Percentiles rank a stretch among this genome's conserved stretches.
phyloP scores from a whole-genome alignment of 2,113 vertebrate genomes.

The Pelmatolapia mariae region DNA sequence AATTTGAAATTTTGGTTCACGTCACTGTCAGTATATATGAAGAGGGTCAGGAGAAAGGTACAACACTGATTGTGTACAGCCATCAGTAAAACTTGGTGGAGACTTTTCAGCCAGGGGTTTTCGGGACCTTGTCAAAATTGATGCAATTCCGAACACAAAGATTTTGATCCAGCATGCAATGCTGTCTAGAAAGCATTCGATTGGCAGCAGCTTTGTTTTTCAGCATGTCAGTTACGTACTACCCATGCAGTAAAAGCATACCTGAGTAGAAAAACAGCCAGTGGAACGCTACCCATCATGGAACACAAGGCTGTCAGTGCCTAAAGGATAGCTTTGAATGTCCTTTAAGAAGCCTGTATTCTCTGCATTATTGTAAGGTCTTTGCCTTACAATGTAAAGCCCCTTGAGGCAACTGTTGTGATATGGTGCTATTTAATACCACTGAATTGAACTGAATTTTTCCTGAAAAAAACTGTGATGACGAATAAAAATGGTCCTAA shows the following conservation, averaged over 20 bases:
- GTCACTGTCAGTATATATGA: neutral
- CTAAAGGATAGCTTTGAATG: neutral
- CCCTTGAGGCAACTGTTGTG: neutral
- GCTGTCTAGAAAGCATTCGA: neutral
- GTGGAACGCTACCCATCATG: neutral
- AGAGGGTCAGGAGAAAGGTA: neutral
- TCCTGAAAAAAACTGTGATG: neutral
- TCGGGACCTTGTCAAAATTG: neutral
- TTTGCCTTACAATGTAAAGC: neutral
- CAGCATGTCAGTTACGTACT: neutral
- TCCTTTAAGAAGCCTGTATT: neutral
- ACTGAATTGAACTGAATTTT: fast-evolving
- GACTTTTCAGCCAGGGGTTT: neutral
- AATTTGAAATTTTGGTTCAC: neutral
- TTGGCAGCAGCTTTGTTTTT: neutral
- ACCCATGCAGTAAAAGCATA: neutral
- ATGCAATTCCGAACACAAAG: neutral
- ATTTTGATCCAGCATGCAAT: neutral
- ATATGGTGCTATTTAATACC: neutral
- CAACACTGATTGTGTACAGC: neutral
- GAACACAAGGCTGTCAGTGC: fast-evolving
- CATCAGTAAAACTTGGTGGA: neutral
- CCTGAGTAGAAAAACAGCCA: neutral
- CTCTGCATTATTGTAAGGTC: neutral
- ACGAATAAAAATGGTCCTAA: neutral